Evolutionary conservation across 23 tunicate species (phyloP).

Genomic region (Trididemnum clinides): DNA sequence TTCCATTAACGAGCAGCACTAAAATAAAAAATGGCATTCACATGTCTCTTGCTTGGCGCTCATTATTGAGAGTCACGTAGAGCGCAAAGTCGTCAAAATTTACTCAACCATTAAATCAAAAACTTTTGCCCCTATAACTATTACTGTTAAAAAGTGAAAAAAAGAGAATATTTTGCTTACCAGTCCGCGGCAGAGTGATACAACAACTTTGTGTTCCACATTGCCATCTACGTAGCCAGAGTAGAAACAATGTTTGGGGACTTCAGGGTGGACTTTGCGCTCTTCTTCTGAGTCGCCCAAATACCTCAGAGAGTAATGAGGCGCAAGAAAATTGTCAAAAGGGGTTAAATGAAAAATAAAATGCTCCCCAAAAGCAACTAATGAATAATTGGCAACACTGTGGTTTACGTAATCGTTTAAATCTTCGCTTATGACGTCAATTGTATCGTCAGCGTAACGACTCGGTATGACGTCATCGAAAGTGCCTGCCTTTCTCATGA

Average conservation of each 20-base stretch:
- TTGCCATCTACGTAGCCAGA: constrained; percentile 71
- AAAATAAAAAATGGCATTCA: too few relatives aligned
- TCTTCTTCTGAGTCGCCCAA: constrained; percentile 52
- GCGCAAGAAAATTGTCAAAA: constrained; percentile 69
- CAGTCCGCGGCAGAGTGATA: constrained; percentile 83
- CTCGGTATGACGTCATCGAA: constrained; percentile 21
- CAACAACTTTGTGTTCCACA: constrained; percentile 61
- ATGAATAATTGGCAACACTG: constrained; percentile 72
- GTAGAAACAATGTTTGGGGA: constrained; percentile 85
- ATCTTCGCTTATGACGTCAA: constrained; percentile 7
- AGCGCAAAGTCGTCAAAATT: too few relatives aligned
- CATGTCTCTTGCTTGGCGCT: too few relatives aligned
- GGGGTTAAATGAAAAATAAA: constrained; percentile 68
- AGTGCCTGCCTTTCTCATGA: not conserved
- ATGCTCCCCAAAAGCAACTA: constrained; percentile 70
- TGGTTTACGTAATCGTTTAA: constrained; percentile 29
- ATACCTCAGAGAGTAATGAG: constrained; percentile 68
- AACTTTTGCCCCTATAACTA: too few relatives aligned
- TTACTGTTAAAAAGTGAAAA: too few relatives aligned
- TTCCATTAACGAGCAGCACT: too few relatives aligned
- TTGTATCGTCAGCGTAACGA: not conserved
- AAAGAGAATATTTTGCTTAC: constrained; percentile 59
- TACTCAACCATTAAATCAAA: too few relatives aligned
- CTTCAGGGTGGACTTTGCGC: constrained; percentile 29
- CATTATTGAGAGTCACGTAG: too few relatives aligned